Conservation (phyloP, 2,797 vertebrate genomes). For the Alosa sapidissima region DNA sequence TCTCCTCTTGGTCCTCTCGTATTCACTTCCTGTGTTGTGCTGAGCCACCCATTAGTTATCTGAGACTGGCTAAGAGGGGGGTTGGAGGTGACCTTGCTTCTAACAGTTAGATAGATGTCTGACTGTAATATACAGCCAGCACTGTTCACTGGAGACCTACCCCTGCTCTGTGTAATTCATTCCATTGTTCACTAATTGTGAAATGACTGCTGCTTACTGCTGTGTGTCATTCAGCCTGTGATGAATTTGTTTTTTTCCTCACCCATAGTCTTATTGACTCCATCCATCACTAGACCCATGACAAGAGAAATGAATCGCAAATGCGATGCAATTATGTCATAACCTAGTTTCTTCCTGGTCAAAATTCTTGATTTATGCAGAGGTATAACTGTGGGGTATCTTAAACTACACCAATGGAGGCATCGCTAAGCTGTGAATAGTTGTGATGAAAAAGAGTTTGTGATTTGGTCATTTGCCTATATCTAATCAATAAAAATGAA, state of each 20-base stretch:
- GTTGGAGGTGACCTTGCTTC: slow-evolving; percentile 59
- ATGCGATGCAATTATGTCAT: neutral
- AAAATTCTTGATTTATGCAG: neutral
- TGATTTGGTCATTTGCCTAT: neutral
- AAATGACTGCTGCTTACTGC: neutral
- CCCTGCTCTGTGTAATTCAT: slow-evolving; percentile 3
- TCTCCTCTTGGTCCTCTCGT: neutral
- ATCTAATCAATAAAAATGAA: neutral
- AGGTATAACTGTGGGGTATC: neutral
- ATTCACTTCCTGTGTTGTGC: slow-evolving; percentile 27
- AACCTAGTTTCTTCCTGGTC: neutral
- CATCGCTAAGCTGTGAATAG: neutral
- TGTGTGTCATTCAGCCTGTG: neutral
- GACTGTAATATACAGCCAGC: slow-evolving; percentile 35
- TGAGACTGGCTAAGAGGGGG: slow-evolving; percentile 36
- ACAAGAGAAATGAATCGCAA: neutral
- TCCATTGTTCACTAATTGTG: slow-evolving; percentile 14
- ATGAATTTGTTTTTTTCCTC: neutral
- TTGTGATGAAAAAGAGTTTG: neutral
- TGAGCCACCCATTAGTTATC: slow-evolving; percentile 51
- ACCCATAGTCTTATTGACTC: neutral
- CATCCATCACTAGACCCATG: neutral
- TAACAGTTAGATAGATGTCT: slow-evolving; percentile 44
- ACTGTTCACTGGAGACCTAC: slow-evolving; percentile 19
- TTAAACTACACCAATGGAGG: neutral